Base-by-base conservation (phyloP, 2,797 vertebrate genomes). In the Eidolon dupreanum region DNA sequence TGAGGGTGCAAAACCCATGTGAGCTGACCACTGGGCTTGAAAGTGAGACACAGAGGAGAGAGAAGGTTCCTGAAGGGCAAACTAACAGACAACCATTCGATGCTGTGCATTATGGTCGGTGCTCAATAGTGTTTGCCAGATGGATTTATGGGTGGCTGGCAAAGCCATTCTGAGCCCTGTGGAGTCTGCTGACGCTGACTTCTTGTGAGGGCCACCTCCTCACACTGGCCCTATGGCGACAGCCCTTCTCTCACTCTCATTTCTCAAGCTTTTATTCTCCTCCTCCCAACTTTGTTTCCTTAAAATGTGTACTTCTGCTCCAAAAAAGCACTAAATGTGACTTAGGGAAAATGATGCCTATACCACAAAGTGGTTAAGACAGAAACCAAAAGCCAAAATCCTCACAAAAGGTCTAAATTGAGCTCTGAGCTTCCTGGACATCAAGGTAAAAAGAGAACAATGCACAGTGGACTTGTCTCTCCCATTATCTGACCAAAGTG, bases 211-310 rank as follows among this genome's bases (percentile, higher is more conserved):
- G 28, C 65, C 17, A 1, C 5, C 38, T n/a, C 74, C 46, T 33
- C 26, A 8, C 8, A 16, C 26, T 19, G 51, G 36, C 51, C 46
- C 28, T 17, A 16, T 0, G 0, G 66, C 1, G 16, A 41, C 3
- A 38, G 28, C 2, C 6, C 33, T 26, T 28, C 28, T 15, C 26
- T n/a, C 4, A 3, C 5, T 46, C 16, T 28, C 36, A 16, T 43
- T 22, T 31, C 5, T 66, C 36, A 2, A 5, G 3, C 70, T 49
- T 24, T 63, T 9, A 61, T 26, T 59, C 46, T 22, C 49, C 36
- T 68, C 28, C 17, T 31, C 16, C 57, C 57, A 65, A 6, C 51
- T 81, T 36, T 20, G 43, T 66, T 85, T 65, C 53, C 66, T 87
- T 16, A 43, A 77, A 87, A 24, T 19, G 0, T 49, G 10, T 3